Evolutionary conservation across 2,797 vertebrate genomes (phyloP), one percentile per base, ranked within the genome.

Genomic region (Poecilia gillii): DNA sequence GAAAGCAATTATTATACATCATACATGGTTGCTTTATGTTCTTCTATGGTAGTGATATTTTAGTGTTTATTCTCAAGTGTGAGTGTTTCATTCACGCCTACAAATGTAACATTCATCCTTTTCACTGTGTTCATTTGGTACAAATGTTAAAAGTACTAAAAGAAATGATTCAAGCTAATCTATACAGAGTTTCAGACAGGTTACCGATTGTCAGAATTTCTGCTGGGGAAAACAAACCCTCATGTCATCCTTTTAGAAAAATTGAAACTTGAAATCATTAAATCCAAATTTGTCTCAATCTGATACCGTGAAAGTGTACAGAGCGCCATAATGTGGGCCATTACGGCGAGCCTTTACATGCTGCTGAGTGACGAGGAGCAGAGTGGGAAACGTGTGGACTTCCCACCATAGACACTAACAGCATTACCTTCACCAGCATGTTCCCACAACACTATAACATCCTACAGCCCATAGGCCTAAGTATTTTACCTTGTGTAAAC

Each of bases 331-430:
- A 46, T 79, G 73, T 18, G 43, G 73, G 33, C 57, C 84, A 86
- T 91, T 86, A 84, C 79, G 79, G 83, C 53, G 62, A 87, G 62
- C 68, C 82, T 90, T 89, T 74, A 81, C 28, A 84, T 75, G 78
- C 83, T 83, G 89, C 82, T 85, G 90, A 93, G 87, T 90, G 90
- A 94, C 85, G 84, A 85, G 84, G 84, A 87, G 77, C 85, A 91
- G 81, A 80, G 87, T 81, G 77, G 73, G 73, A 66, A 85, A 86
- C 78, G 83, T 88, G 87, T 84, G 75, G 76, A 90, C 88, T 84
- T 88, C 77, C 81, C 84, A 86, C 77, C 55, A 72, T 12, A 57
- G 81, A 81, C 84, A 88, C 81, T 76, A 76, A 83, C 77, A 36
- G 82, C 81, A 91, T 91, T 87, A 84, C 78, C 82, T 80, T 74